Evolutionary conservation across 2,113 vertebrate genomes (phyloP).

Genomic region (Fulmarus glacialis): DNA sequence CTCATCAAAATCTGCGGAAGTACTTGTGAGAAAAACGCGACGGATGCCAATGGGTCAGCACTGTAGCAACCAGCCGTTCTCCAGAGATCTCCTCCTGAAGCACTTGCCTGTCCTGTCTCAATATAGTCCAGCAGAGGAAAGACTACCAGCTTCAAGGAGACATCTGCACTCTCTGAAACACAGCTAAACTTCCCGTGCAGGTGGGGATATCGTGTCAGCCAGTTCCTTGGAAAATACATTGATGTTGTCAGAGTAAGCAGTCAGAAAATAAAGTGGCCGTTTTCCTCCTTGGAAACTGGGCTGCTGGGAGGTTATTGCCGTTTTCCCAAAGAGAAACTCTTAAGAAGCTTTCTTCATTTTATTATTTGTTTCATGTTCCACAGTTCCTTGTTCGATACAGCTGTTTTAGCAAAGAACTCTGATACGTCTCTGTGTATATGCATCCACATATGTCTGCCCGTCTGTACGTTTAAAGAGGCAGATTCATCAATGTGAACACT

Average conservation of each 20-base stretch:
- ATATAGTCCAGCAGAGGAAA: neutral
- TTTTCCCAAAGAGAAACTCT: neutral
- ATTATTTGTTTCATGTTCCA: neutral
- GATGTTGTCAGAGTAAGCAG: neutral
- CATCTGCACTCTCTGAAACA: slow-evolving; percentile 15
- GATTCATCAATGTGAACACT: neutral
- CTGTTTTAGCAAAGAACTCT: neutral
- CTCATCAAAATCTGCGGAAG: neutral
- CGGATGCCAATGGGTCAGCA: neutral
- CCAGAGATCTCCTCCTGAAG: neutral
- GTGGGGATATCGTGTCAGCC: slow-evolving; percentile 9
- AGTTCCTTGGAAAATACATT: neutral
- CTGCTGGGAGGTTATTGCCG: neutral
- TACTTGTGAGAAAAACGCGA: neutral
- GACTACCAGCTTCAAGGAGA: neutral
- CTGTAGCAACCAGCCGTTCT: neutral
- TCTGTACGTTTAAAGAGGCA: neutral
- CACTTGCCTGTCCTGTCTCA: neutral
- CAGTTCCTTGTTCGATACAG: neutral
- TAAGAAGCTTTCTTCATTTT: neutral
- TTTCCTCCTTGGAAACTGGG: neutral
- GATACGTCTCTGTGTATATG: neutral
- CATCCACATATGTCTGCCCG: neutral
- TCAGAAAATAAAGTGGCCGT: neutral
- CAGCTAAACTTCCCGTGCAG: slow-evolving; percentile 46